Conservation (phyloP, 2,888 invertebrate species). For the Slavum lentiscoides region DNA sequence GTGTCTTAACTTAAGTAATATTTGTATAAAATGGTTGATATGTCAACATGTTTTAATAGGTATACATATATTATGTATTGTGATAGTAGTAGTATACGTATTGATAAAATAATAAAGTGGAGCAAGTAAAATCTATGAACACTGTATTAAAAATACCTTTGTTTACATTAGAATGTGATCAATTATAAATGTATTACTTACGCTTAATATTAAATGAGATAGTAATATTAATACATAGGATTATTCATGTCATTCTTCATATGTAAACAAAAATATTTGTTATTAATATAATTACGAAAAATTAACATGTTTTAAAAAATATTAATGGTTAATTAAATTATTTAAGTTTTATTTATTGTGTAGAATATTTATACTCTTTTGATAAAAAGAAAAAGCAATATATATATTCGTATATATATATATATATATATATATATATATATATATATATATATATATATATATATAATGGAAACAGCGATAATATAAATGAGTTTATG, state of each 20-base stretch:
- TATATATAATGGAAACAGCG: too few species aligned
- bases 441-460: too few species aligned
- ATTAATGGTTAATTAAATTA: not conserved
- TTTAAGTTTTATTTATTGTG: not conserved
- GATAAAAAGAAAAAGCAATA: not conserved
- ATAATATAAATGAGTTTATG: too few species aligned
- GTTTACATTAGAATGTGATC: not conserved
- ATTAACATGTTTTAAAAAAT: not conserved
- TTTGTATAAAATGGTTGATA: too few species aligned
- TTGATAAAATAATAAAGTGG: not conserved
- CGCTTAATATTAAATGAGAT: not conserved
- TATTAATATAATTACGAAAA: slow-evolving; percentile 16
- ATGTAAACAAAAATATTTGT: not conserved
- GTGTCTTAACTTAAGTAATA: too few species aligned
- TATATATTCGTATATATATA: too few species aligned
- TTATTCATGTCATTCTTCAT: not conserved
- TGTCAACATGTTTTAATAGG: too few species aligned
- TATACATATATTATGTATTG: too few species aligned
- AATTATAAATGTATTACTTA: not conserved
- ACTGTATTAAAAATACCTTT: not conserved
- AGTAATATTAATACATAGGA: not conserved
- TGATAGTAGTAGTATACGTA: not conserved
- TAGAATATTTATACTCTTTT: not conserved
- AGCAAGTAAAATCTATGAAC: not conserved
- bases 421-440: too few species aligned